These are phyloP conservation scores for Hydractinia echinata DNA, from an alignment of 30 jellyfish, hydroid and myxozoan genomes.

Conservation along the genomic window DNA sequence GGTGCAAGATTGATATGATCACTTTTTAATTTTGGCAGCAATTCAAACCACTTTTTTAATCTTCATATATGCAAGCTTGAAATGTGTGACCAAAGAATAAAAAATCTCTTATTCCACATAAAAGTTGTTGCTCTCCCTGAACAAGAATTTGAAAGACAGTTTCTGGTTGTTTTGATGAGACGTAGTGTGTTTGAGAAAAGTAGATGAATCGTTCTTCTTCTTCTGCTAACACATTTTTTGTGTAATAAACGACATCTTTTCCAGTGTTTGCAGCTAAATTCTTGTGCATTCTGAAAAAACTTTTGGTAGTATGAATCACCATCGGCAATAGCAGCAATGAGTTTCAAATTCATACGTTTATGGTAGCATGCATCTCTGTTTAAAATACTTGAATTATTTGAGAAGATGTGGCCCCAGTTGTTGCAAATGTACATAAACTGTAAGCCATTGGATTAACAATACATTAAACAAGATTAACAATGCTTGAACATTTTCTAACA, in stretches of 20 bases:
- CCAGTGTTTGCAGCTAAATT: conserved; percentile 18
- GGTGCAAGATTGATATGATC: no score
- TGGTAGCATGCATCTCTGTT: conserved; percentile 35
- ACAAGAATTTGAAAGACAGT: no score
- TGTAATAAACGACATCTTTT: conserved; percentile 25
- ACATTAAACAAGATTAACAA: background rate
- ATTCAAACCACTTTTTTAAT: no score
- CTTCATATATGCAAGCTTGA: no score
- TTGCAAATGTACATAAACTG: background rate
- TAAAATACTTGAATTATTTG: conserved; percentile 33
- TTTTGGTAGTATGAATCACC: conserved; percentile 17
- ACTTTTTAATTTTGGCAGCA: no score
- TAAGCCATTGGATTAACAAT: conserved; percentile 37
- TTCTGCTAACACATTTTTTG: conserved; percentile 23
- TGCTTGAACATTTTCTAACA: no score
- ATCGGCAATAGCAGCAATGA: conserved; percentile 54
- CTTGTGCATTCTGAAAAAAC: conserved; percentile 27
- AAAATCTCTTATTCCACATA: no score
- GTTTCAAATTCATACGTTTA: conserved; percentile 38
- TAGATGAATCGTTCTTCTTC: conserved; percentile 14
- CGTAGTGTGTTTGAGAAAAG: background rate
- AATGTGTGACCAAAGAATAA: no score
- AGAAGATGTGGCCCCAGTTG: no score
- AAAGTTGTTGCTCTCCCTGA: no score
- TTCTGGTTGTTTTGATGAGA: no score